Evolutionary conservation across 2,888 invertebrate genomes (phyloP).

Genomic region (Pelosia muscerda): DNA sequence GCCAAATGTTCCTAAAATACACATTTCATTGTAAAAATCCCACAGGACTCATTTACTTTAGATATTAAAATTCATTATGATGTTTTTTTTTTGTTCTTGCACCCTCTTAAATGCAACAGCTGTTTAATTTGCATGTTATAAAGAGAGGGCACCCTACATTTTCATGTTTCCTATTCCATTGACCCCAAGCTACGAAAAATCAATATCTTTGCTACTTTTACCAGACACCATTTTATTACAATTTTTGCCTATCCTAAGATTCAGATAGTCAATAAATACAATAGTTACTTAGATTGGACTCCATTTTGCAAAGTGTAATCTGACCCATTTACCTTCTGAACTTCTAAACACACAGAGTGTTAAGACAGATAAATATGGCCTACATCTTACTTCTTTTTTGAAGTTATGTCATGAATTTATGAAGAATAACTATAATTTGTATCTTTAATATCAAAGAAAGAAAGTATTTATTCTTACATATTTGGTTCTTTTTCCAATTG

Average conservation of each 20-base stretch:
- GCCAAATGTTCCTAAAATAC: neutral
- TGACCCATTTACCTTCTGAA: conserved; percentile 19
- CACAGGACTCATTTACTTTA: neutral
- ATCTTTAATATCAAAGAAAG: neutral
- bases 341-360: neutral
- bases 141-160: neutral
- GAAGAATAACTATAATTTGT: neutral
- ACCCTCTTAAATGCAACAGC: neutral
- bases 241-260: neutral
- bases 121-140: conserved; percentile 1
- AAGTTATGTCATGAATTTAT: too few species aligned
- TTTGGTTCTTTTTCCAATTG: conserved; percentile 22
- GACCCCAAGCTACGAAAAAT: conserved; percentile 24
- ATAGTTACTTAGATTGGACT: conserved; percentile 6
- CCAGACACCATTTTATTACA: neutral
- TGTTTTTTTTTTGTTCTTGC: neutral
- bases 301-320: conserved; percentile 12
- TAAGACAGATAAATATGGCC: too few species aligned
- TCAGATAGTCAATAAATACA: neutral
- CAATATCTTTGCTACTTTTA: conserved; percentile 12
- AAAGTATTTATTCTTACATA: neutral
- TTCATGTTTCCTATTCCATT: conserved; percentile 8
- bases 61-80: neutral
- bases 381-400: too few species aligned
- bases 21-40: neutral